Base-by-base conservation (phyloP, 2,888 invertebrate genomes). In the Notodonta ziczac region DNA sequence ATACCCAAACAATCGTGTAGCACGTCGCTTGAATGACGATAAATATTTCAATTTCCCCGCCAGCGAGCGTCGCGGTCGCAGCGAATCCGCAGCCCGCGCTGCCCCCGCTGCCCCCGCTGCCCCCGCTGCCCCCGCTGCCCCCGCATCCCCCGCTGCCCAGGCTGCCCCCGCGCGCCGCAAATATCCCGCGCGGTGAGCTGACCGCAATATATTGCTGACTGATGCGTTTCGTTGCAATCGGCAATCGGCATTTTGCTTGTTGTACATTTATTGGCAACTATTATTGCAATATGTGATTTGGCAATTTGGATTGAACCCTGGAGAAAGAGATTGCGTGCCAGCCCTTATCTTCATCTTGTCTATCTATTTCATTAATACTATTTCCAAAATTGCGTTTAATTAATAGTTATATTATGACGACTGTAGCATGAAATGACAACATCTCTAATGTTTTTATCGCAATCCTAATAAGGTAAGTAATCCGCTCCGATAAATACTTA, bases 41-140 rank as follows among this genome's bases (percentile, higher is more conserved):
- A 69, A 59, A 69, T 66, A 69, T 66, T 69, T 72, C 59, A 59
- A 71, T 69, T 61, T 66, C 62, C 62, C 52, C 39, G 39, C n/a
- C 35, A 12, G 35, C 35, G 24, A 24, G 24, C 1, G 24, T 24
- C 24, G 24, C 24, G 24, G 24, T 24, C 24, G 24, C 24, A 24
- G 24, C 24, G 24, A 24, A 24, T 24, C 24, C 24, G 24, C 24
- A 2, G 24, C 24, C 24, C 24, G 1, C 24, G 24, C 24, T 24
- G 24, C 24, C 24, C 24, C 1, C 24, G 24, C 24, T 24, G 24
- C 24, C 24, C 24, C 24, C 24, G 24, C 24, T 2, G 24, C 24
- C 2, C 24, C 1, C 24, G 24, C 24, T 24, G 24, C 24, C 24
- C 24, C 51, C 32, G 51, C 51, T 7, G 32, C 24, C 55, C 8